Percentiles rank a stretch among this genome's conserved stretches.
Conservation (phyloP, 2,888 invertebrate species). For the Merodon equestris region DNA sequence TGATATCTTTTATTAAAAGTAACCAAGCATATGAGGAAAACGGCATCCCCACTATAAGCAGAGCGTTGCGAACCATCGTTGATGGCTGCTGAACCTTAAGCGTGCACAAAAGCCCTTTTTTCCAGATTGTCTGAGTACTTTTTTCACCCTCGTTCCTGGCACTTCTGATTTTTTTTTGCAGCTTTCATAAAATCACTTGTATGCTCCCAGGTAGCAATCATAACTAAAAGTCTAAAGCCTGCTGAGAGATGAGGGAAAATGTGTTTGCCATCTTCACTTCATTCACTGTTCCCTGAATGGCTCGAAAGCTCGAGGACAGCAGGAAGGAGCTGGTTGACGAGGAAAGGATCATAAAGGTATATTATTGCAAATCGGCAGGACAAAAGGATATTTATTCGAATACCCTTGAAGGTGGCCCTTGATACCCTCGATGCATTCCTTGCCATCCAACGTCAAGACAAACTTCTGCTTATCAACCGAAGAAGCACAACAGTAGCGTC, state of each 20-base stretch:
- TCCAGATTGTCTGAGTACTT: conserved; percentile 64
- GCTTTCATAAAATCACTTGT: no score
- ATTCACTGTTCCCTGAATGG: no score
- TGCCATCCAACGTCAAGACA: conserved; percentile 17
- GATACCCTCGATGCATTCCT: conserved; percentile 53
- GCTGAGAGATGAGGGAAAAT: neutral
- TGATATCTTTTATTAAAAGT: conserved; percentile 66
- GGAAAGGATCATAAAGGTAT: conserved; percentile 38
- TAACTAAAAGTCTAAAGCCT: conserved; percentile 10
- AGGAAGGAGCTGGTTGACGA: no score
- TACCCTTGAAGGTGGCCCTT: conserved; percentile 61
- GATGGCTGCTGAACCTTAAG: conserved; percentile 55
- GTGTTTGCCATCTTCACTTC: neutral
- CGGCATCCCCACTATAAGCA: neutral
- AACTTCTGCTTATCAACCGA: conserved; percentile 1
- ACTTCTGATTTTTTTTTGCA: no score
- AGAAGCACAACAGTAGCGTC: conserved; percentile 51
- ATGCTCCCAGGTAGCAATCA: conserved; percentile 38
- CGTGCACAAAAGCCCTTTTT: conserved; percentile 57
- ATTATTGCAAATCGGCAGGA: conserved; percentile 65
- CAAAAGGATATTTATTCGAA: conserved; percentile 66
- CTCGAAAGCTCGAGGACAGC: no score
- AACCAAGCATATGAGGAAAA: conserved; percentile 42
- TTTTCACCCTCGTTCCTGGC: conserved; percentile 31
- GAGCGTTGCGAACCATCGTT: neutral